phyloP scores from a whole-genome alignment of 2,113 vertebrate genomes.

The Anoura caudifer region DNA sequence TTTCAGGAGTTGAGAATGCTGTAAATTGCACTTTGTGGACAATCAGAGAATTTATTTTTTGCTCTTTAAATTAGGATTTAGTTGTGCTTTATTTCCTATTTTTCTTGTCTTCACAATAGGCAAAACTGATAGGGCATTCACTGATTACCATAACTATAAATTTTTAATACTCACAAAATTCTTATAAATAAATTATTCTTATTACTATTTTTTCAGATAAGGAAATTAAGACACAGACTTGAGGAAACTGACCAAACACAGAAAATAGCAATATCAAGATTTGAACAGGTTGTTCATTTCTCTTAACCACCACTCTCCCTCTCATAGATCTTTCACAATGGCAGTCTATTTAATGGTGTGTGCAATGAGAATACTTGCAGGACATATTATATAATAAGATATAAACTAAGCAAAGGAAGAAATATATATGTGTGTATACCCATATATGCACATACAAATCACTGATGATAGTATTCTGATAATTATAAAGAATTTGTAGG shows the following conservation, averaged over 20 bases:
- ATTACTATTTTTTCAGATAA: background rate
- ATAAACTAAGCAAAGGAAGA: background rate
- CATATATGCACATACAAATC: background rate
- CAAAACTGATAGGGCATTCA: background rate
- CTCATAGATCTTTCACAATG: background rate
- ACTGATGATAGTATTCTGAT: background rate
- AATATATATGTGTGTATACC: background rate
- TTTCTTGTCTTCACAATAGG: background rate
- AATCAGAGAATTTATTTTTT: background rate
- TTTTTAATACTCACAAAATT: background rate
- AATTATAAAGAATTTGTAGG: background rate
- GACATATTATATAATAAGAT: background rate
- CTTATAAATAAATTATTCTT: background rate
- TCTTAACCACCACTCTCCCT: background rate
- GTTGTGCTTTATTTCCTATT: background rate
- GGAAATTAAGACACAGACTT: background rate
- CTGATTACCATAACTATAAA: background rate
- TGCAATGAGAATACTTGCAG: background rate
- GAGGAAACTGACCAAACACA: background rate
- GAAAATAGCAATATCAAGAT: background rate
- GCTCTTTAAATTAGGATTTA: background rate
- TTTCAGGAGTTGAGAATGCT: background rate
- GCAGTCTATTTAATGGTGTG: background rate
- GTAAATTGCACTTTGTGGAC: background rate
- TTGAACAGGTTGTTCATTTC: background rate